Evolutionary conservation across 2,888 invertebrate species (phyloP).

Genomic region (Norana najaformis): DNA sequence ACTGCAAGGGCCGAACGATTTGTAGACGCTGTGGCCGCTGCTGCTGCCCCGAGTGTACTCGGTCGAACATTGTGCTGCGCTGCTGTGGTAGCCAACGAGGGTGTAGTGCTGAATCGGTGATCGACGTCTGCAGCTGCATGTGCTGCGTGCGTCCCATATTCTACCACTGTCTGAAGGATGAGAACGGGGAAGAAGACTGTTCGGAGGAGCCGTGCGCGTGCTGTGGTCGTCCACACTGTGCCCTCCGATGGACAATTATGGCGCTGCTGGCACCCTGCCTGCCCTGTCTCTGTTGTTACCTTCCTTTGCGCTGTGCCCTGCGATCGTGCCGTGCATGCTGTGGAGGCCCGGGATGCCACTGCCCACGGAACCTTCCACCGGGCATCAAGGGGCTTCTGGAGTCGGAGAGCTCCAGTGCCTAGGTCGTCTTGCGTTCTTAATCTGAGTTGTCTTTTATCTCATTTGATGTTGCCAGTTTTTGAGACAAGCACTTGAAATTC

Average conservation of each 20-base stretch:
- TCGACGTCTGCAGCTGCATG: slow-evolving; percentile 89
- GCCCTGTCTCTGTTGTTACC: slow-evolving; percentile 88
- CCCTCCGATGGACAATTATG: slow-evolving; percentile 84
- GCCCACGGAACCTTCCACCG: slow-evolving; percentile 15
- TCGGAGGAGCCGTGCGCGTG: slow-evolving; percentile 69
- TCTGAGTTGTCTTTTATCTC: slow-evolving; percentile 27
- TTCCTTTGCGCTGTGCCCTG: slow-evolving; percentile 71
- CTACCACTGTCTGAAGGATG: slow-evolving; percentile 75
- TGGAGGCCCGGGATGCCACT: slow-evolving; percentile 29
- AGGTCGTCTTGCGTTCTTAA: slow-evolving; percentile 24
- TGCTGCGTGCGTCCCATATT: slow-evolving; percentile 87
- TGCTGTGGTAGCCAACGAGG: not conserved
- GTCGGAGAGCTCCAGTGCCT: slow-evolving; percentile 33
- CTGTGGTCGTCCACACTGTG: slow-evolving; percentile 71
- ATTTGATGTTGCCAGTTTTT: slow-evolving; percentile 22
- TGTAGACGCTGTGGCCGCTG: slow-evolving; percentile 87
- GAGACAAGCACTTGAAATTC: slow-evolving; percentile 14
- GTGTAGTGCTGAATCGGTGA: slow-evolving; percentile 58
- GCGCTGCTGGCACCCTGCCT: slow-evolving; percentile 73
- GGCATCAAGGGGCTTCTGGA: slow-evolving; percentile 36
- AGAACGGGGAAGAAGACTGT: slow-evolving; percentile 64
- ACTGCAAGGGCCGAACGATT: slow-evolving; percentile 44
- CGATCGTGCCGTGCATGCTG: slow-evolving; percentile 16
- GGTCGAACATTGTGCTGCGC: slow-evolving; percentile 19
- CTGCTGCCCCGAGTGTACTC: slow-evolving; percentile 80